phyloP scores from a whole-genome alignment of 2,797 vertebrate species.

The Peromyscus attwateri region DNA sequence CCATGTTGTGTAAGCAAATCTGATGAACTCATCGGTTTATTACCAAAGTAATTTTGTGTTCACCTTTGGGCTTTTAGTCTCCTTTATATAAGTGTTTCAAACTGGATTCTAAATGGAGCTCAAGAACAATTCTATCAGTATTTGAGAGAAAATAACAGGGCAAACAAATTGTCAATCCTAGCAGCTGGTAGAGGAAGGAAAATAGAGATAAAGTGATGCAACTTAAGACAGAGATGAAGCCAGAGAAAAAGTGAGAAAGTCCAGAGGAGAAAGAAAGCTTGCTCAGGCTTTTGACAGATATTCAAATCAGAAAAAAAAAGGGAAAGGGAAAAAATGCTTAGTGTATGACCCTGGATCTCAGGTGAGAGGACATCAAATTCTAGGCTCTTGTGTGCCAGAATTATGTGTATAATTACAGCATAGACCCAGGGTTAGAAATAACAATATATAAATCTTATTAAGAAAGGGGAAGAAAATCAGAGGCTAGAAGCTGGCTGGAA shows the following conservation, averaged over 20 bases:
- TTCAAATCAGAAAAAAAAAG: background rate
- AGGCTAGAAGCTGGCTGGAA: background rate
- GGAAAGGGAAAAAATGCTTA: background rate
- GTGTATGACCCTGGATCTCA: no score
- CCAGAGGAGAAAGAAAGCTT: background rate
- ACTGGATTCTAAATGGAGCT: background rate
- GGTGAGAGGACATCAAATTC: background rate
- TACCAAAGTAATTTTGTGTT: background rate
- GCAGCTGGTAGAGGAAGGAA: no score
- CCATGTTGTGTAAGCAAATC: background rate
- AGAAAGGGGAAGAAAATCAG: background rate
- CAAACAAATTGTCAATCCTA: no score
- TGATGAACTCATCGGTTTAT: background rate
- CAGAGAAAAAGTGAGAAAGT: background rate
- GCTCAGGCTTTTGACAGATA: background rate
- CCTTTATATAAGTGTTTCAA: background rate
- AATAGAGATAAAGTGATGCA: background rate
- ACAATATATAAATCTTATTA: no score
- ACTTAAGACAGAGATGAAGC: background rate
- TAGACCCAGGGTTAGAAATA: background rate
- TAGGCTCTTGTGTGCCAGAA: background rate
- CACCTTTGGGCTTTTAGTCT: background rate
- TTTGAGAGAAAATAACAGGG: background rate
- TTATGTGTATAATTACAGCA: background rate
- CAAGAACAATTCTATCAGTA: background rate